Percentiles rank a stretch among this genome's conserved stretches.
Evolutionary conservation across 1,140 invertebrate species (phyloP).

Genomic region (Whitmania pigra): DNA sequence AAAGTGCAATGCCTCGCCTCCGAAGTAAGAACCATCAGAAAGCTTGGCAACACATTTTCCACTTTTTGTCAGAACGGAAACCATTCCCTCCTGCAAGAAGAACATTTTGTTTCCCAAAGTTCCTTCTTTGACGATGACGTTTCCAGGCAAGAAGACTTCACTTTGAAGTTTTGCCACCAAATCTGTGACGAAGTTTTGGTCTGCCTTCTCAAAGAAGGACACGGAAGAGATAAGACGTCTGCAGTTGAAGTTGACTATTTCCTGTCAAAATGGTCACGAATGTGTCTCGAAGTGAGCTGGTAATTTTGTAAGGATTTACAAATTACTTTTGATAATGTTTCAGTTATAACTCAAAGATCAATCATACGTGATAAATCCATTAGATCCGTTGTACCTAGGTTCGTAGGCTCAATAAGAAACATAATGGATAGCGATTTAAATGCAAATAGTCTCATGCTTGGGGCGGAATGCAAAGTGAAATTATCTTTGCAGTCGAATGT

Average conservation of each 20-base stretch:
- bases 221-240: conserved; percentile 90
- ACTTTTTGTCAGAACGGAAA: conserved; percentile 78
- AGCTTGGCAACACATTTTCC: conserved; percentile 92
- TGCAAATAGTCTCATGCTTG: too few species aligned
- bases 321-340: too few species aligned
- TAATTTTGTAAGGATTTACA: too few species aligned
- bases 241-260: conserved; percentile 98
- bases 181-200: conserved; percentile 93
- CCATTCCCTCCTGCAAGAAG: conserved; percentile 95
- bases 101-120: conserved; percentile 96
- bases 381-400: too few species aligned
- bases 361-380: too few species aligned
- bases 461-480: too few species aligned
- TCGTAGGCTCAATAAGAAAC: too few species aligned
- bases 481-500: too few species aligned
- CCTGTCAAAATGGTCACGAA: conserved; percentile 43
- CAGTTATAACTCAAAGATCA: too few species aligned
- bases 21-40: conserved; percentile 94
- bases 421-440: too few species aligned
- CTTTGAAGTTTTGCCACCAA: conserved; percentile 92
- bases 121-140: conserved; percentile 55
- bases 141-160: conserved; percentile 82
- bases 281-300: too few species aligned
- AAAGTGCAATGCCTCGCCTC: conserved; percentile 45
- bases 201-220: conserved; percentile 93